Percentiles rank a stretch among this genome's conserved stretches.
Evolutionary conservation across 1,140 invertebrate species (phyloP).

Genomic region (Nasonia giraulti): DNA sequence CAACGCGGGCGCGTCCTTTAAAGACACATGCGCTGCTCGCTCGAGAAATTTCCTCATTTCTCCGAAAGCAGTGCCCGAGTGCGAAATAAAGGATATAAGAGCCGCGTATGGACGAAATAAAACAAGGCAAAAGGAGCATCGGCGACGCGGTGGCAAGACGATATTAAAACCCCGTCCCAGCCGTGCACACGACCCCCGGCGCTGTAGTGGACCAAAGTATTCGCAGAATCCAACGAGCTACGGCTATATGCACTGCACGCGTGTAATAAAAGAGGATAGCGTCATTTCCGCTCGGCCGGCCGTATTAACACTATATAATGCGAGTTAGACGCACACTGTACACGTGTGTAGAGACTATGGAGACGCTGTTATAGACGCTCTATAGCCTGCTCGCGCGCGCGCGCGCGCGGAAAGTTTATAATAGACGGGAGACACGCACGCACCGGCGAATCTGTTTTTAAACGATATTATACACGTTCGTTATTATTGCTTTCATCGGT

Average conservation of each 20-base stretch:
- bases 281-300: conserved; percentile 19
- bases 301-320: conserved; percentile 34
- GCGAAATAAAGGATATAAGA: not conserved
- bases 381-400: too few species aligned
- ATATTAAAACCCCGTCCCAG: conserved; percentile 21
- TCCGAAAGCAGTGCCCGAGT: not conserved
- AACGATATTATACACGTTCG: too few species aligned
- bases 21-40: not conserved
- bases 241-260: conserved; percentile 4
- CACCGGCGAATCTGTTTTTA: too few species aligned
- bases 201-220: not conserved
- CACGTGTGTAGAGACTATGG: too few species aligned
- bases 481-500: too few species aligned
- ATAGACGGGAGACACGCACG: too few species aligned
- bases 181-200: not conserved
- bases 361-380: too few species aligned
- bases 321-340: not conserved
- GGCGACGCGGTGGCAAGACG: not conserved
- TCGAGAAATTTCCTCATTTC: conserved; percentile 18
- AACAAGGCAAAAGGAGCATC: not conserved
- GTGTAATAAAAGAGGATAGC: conserved; percentile 37
- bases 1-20: too few species aligned
- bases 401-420: too few species aligned
- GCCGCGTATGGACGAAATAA: not conserved
- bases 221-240: conserved; percentile 15